Evolutionary conservation across 2,797 vertebrate genomes (phyloP), one percentile per base, ranked within the genome.

Genomic region (Acestrorhynchus altus): DNA sequence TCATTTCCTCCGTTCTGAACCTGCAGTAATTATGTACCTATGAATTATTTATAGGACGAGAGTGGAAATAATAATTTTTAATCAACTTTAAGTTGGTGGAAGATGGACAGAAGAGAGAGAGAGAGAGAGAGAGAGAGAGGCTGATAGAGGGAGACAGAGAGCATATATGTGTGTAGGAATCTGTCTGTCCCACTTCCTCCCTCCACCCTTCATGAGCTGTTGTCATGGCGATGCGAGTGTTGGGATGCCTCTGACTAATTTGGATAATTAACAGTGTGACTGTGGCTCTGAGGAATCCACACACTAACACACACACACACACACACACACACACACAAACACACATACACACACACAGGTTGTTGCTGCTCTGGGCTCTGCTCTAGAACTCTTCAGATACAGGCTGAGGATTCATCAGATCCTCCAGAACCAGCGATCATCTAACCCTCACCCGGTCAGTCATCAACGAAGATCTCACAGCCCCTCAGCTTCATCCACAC

Each of bases 61-160:
- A 60, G 72, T 71, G 73, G 82, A 81, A 86, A 88, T 83, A 82
- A 86, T 86, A 77, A 84, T 85, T 83, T 83, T 86, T 84, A 88
- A 85, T 85, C 81, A 86, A 84, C 77, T 78, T 82, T 84, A 69
- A 81, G 67, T 72, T 47, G 26, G 46, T 56, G 39, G 78, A 31
- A 74, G 74, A 81, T 74, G 78, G 79, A 78, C 79, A 82, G 72
- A 66, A 60, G 52, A 28, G 68, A 28, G 47, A 77, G 22, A 63
- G 70, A 80, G 71, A 59, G 6, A 22, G 1, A 52, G n/a, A 47
- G 12, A 66, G 8, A 66, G 42, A 66, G 31, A 22, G 22, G 18
- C 8, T 28, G 42, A 46, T n/a, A 66, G 20, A 46, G 28, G 11
- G 28, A 71, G 28, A 42, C 1, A 22, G 60, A 63, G 35, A 40